Percentiles rank a stretch among this genome's conserved stretches.
Evolutionary conservation across 2,888 invertebrate genomes (phyloP).

Genomic region (Drosophila mulleri): DNA sequence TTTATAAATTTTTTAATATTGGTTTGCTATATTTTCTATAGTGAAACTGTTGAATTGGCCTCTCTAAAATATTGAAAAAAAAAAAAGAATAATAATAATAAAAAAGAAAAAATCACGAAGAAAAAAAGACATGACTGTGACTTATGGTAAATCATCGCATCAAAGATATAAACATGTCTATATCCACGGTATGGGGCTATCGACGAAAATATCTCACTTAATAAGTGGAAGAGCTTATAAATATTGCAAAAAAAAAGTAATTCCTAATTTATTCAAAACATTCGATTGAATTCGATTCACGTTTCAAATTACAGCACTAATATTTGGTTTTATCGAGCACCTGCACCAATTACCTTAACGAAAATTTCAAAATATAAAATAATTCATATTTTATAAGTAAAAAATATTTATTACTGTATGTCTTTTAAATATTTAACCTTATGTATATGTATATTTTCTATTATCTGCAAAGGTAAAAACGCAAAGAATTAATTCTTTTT

Average conservation of each 20-base stretch:
- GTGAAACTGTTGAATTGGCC: slow-evolving; percentile 16
- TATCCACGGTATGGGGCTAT: slow-evolving; percentile 18
- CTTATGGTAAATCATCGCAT: slow-evolving; percentile 26
- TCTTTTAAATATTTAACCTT: not conserved
- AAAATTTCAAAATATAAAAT: slow-evolving; percentile 1
- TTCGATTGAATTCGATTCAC: slow-evolving; percentile 21
- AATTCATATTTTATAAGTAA: not conserved
- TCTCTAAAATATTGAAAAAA: not conserved
- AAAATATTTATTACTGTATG: not conserved
- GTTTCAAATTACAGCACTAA: slow-evolving; percentile 42
- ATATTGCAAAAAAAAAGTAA: slow-evolving; percentile 56
- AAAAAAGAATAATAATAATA: no score
- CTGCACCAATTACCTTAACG: slow-evolving; percentile 43
- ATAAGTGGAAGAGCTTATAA: slow-evolving; percentile 36
- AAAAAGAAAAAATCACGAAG: not conserved
- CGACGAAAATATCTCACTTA: slow-evolving; percentile 19
- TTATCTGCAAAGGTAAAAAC: not conserved
- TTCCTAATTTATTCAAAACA: slow-evolving; percentile 7
- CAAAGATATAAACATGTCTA: slow-evolving; percentile 12
- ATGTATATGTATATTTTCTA: not conserved
- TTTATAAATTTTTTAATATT: not conserved
- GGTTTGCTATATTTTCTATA: slow-evolving; percentile 10
- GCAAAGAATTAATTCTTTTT: not conserved
- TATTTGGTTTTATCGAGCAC: slow-evolving; percentile 44
- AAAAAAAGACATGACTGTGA: slow-evolving; percentile 27